These are phyloP conservation scores for Metopolophium dirhodum DNA, from an alignment of 1,140 invertebrate genomes.

Conservation along the genomic window DNA sequence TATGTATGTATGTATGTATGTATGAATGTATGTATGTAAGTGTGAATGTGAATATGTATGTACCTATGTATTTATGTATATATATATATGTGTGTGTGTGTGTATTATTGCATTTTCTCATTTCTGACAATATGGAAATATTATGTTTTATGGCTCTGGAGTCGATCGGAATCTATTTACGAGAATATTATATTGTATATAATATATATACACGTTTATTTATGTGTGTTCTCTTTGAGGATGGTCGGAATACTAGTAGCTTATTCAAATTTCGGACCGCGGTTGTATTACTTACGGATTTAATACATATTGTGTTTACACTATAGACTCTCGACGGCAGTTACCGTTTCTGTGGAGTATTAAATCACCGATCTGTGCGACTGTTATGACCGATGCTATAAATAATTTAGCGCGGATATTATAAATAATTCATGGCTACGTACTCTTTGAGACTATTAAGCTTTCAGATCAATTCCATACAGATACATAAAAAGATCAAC, in stretches of 20 bases:
- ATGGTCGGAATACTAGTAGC: not conserved
- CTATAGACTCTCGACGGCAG: not conserved
- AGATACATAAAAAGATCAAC: constrained; percentile 20
- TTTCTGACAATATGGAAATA: constrained; percentile 26
- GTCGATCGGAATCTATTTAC: constrained; percentile 29
- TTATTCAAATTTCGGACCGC: constrained; percentile 37
- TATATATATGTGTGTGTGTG: not conserved
- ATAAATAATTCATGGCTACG: constrained; percentile 45
- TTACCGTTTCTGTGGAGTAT: constrained; percentile 23
- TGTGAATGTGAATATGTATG: not conserved
- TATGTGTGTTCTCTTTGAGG: constrained; percentile 11
- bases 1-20: too few species aligned
- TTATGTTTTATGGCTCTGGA: constrained; percentile 3
- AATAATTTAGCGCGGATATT: constrained; percentile 49
- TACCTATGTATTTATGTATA: too few species aligned
- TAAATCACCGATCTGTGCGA: constrained; percentile 23
- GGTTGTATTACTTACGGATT: not conserved
- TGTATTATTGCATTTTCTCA: not conserved
- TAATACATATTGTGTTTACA: constrained; percentile 9
- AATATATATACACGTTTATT: not conserved
- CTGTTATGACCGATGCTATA: constrained; percentile 41
- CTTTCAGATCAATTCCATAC: not conserved
- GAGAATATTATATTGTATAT: not conserved
- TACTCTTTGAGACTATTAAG: constrained; percentile 28
- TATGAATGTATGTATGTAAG: not conserved